Evolutionary conservation across 2,113 vertebrate genomes (phyloP).

Genomic region (Sander lucioperca): DNA sequence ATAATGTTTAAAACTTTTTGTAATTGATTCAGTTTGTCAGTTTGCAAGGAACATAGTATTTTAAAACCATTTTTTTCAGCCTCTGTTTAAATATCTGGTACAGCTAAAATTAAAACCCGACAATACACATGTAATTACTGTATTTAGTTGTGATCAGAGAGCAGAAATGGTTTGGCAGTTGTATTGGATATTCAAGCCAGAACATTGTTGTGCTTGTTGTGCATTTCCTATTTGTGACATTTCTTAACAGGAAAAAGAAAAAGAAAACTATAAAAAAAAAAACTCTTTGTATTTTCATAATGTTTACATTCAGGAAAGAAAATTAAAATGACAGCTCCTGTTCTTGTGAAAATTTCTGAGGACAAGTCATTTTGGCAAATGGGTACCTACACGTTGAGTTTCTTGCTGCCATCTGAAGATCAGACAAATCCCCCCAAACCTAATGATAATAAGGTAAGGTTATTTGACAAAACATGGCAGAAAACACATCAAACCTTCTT

Average conservation of each 20-base stretch:
- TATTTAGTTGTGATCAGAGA: conserved; percentile 18
- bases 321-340: conserved; percentile 81
- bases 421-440: conserved; percentile 75
- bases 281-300: background rate
- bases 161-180: background rate
- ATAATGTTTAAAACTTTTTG: background rate
- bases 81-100: background rate
- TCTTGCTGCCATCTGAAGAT: conserved; percentile 76
- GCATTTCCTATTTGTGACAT: background rate
- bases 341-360: conserved; percentile 59
- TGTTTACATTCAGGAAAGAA: conserved; percentile 58
- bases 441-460: conserved; percentile 59
- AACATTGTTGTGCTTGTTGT: background rate
- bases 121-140: conserved; percentile 24
- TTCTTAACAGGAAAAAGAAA: too few species aligned
- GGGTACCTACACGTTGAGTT: conserved; percentile 69
- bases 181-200: background rate
- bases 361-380: conserved; percentile 1
- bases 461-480: background rate
- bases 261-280: background rate
- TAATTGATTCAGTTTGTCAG: background rate
- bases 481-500: background rate
- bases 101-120: conserved; percentile 14
- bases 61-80: background rate
- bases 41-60: background rate